Evolutionary conservation across 2,113 vertebrate species (phyloP).

Genomic region (Ploceus nigricollis): DNA sequence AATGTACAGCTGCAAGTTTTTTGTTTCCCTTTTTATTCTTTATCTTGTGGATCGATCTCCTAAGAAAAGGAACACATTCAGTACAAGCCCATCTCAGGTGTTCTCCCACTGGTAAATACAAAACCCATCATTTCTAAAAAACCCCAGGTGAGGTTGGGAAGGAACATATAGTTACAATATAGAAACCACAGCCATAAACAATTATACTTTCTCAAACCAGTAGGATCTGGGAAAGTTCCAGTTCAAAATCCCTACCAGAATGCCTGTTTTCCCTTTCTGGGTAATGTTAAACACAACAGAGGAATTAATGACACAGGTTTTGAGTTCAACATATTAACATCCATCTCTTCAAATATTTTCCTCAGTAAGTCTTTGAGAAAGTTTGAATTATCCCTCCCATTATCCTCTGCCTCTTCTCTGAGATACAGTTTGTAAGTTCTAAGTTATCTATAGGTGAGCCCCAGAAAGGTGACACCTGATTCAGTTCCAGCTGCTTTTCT

Average conservation of each 20-base stretch:
- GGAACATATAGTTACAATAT: neutral
- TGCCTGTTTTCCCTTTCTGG: neutral
- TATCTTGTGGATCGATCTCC: neutral
- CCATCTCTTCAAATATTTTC: neutral
- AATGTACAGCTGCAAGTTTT: neutral
- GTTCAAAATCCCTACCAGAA: neutral
- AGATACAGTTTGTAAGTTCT: neutral
- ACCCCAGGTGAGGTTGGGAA: neutral
- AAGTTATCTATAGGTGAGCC: neutral
- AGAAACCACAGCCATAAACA: neutral
- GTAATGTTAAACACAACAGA: neutral
- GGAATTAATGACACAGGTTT: neutral
- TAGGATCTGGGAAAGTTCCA: neutral
- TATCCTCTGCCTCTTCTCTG: neutral
- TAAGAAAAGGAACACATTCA: neutral
- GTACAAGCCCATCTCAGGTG: neutral
- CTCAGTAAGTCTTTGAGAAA: neutral
- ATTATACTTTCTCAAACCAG: neutral
- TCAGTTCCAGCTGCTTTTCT: neutral
- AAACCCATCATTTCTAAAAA: neutral
- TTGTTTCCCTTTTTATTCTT: neutral
- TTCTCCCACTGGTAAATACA: neutral
- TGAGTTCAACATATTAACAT: neutral
- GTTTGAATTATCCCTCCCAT: neutral
- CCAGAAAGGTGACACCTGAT: neutral